Evolutionary conservation across 2,888 invertebrate genomes (phyloP).

Genomic region (Stegana nigrithorax): DNA sequence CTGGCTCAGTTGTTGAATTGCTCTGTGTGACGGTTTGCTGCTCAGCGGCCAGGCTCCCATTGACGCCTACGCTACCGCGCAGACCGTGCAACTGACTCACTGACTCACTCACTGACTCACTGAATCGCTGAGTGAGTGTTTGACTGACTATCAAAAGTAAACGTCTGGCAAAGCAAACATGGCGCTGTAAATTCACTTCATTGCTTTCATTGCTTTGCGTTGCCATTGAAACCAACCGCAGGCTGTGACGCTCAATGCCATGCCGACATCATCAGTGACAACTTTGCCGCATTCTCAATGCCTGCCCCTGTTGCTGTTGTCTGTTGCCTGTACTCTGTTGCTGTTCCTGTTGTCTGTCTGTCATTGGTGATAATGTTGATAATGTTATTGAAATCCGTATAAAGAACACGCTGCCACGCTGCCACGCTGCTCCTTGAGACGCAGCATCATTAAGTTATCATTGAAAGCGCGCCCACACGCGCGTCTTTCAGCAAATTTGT

Average conservation of each 20-base stretch:
- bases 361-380: slow-evolving; percentile 11
- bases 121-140: not conserved
- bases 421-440: not conserved
- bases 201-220: not conserved
- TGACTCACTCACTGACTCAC: not conserved
- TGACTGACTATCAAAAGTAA: not conserved
- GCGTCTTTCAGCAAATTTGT: too few species aligned
- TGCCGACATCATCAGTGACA: not conserved
- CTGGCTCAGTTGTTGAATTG: too few species aligned
- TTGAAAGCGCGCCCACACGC: not conserved
- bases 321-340: not conserved
- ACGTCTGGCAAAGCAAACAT: not conserved
- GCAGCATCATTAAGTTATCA: slow-evolving; percentile 10
- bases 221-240: not conserved
- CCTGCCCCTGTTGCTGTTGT: not conserved
- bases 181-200: not conserved
- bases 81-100: not conserved
- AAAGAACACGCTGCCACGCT: not conserved
- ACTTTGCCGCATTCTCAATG: not conserved
- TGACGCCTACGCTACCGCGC: not conserved
- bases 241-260: not conserved
- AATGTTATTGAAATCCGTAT: slow-evolving; percentile 5
- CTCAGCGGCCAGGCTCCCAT: slow-evolving; percentile 8
- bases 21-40: not conserved
- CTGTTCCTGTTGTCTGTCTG: not conserved